Percentiles rank a stretch among this genome's conserved stretches.
These are phyloP conservation scores for Barypeithes pellucidus DNA, from an alignment of 2,888 invertebrate species.

Conservation along the genomic window DNA sequence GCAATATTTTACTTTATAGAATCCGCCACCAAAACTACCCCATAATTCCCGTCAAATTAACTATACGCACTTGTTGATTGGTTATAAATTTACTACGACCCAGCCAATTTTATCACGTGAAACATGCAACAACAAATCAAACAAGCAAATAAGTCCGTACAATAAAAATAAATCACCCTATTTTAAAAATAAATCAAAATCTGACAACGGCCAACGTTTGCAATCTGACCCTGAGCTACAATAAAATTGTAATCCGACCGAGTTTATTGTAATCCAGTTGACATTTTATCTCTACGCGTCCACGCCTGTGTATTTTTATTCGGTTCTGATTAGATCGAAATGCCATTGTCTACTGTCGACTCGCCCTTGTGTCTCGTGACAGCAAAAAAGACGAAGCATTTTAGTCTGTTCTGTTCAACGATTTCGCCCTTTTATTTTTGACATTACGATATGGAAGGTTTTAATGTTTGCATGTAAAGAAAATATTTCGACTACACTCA, in stretches of 20 bases:
- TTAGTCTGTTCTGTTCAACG: slow-evolving; percentile 38
- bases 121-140: neutral
- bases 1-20: neutral
- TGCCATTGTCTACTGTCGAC: slow-evolving; percentile 49
- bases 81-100: neutral
- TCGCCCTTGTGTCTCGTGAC: slow-evolving; percentile 36
- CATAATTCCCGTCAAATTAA: neutral
- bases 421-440: slow-evolving; percentile 42
- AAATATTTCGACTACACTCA: neutral
- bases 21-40: neutral
- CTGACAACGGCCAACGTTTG: slow-evolving; percentile 26
- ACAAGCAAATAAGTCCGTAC: neutral
- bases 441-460: slow-evolving; percentile 40
- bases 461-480: slow-evolving; percentile 31
- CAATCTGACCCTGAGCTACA: slow-evolving; percentile 50
- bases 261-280: slow-evolving; percentile 53
- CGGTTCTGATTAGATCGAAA: slow-evolving; percentile 53
- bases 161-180: slow-evolving; percentile 30
- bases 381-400: slow-evolving; percentile 44
- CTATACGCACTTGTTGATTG: neutral
- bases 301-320: slow-evolving; percentile 54
- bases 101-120: neutral
- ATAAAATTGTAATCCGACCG: slow-evolving; percentile 52
- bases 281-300: slow-evolving; percentile 52
- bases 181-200: slow-evolving; percentile 33